Conservation (phyloP, 2,888 invertebrate species). For the Zaprionus bogoriensis region DNA sequence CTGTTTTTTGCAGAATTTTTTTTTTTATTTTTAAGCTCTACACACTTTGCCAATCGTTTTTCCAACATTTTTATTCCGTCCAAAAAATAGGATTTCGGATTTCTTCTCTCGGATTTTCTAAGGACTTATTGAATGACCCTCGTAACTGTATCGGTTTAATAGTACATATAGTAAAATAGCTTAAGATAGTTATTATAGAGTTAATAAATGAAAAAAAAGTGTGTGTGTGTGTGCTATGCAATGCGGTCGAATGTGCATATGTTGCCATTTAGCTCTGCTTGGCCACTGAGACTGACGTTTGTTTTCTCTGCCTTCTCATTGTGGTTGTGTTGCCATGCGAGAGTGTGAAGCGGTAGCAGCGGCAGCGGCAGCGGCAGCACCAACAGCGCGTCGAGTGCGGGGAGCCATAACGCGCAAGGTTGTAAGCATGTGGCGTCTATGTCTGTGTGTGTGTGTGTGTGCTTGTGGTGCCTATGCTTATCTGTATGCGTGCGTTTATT, state of each 20-base stretch:
- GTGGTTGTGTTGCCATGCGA: constrained; percentile 35
- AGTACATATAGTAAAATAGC: no score
- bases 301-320: constrained; percentile 29
- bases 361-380: constrained; percentile 31
- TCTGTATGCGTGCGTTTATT: constrained; percentile 18
- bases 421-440: constrained; percentile 63
- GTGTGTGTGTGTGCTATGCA: constrained; percentile 15
- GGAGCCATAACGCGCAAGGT: constrained; percentile 68
- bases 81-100: no score
- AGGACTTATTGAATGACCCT: no score
- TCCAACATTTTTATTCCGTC: no score
- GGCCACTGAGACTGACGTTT: constrained; percentile 51
- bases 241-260: constrained; percentile 51
- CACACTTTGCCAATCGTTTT: no score
- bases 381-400: constrained; percentile 33
- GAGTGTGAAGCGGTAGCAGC: constrained; percentile 61
- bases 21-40: no score
- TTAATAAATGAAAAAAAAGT: no score
- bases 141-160: no score
- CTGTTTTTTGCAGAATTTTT: no score
- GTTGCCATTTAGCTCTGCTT: constrained; percentile 58
- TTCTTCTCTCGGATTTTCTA: no score
- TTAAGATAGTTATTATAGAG: no score
- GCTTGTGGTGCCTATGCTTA: background rate
- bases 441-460: constrained; percentile 8